Percentiles rank a stretch among this genome's conserved stretches.
Evolutionary conservation across 2,797 vertebrate genomes (phyloP).

Genomic region (Hybognathus amarus): DNA sequence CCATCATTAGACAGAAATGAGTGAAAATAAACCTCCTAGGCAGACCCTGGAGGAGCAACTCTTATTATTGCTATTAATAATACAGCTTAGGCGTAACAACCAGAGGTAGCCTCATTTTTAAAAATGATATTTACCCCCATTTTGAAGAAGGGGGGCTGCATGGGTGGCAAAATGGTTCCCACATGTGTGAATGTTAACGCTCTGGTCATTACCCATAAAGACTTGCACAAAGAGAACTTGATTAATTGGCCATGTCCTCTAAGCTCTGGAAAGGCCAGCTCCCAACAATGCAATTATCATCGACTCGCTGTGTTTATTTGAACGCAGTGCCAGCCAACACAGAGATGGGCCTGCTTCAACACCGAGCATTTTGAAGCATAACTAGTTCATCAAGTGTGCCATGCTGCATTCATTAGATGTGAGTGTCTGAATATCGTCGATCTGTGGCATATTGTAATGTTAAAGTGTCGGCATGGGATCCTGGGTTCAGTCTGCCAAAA

Average conservation of each 20-base stretch:
- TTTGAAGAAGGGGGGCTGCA: constrained; percentile 72
- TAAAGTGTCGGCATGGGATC: constrained; percentile 5
- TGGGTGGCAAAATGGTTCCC: constrained; percentile 79
- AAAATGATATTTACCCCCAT: constrained; percentile 79
- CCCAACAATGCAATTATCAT: constrained; percentile 81
- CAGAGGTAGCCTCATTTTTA: constrained; percentile 71
- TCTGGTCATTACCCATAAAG: constrained; percentile 78
- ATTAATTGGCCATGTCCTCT: constrained; percentile 80
- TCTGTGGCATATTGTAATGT: constrained; percentile 21
- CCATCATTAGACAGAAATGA: constrained; percentile 60
- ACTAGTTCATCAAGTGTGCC: constrained; percentile 56
- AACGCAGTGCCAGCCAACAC: constrained; percentile 58
- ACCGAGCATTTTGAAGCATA: constrained; percentile 15
- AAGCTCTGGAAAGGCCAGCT: constrained; percentile 70
- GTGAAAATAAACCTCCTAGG: constrained; percentile 60
- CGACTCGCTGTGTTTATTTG: constrained; percentile 82
- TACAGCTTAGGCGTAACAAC: constrained; percentile 67
- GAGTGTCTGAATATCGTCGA: constrained; percentile 4
- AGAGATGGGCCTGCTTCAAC: constrained; percentile 44
- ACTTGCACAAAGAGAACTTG: constrained; percentile 80
- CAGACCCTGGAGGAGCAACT: constrained; percentile 48
- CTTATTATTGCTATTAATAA: constrained; percentile 64
- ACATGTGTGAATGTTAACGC: constrained; percentile 81
- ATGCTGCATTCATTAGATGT: constrained; percentile 20
- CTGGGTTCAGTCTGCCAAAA: constrained; percentile 28